These are phyloP conservation scores for Zeus faber DNA, from an alignment of 2,113 vertebrate species.

Conservation along the genomic window DNA sequence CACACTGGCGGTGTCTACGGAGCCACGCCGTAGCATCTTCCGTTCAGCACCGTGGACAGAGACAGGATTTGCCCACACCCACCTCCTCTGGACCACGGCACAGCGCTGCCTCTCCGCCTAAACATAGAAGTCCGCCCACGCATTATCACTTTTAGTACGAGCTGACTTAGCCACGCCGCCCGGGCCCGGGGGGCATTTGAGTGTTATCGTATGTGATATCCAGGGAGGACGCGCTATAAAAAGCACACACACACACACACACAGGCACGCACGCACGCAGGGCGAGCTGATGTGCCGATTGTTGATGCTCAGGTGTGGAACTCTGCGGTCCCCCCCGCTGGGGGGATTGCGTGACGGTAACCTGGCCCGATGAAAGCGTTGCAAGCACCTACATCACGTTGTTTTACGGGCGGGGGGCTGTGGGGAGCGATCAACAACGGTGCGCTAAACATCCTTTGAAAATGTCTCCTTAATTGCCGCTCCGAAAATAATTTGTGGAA, in stretches of 20 bases:
- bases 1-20: not conserved
- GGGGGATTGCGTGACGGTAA: conserved; percentile 12
- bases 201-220: conserved; percentile 38
- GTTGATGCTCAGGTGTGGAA: conserved; percentile 42
- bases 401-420: not conserved
- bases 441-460: conserved; percentile 16
- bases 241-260: no score
- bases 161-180: conserved; percentile 22
- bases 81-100: conserved; percentile 27
- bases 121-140: conserved; percentile 39
- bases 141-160: conserved; percentile 36
- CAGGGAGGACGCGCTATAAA: no score
- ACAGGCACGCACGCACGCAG: no score
- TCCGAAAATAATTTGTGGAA: conserved; percentile 41
- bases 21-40: conserved; percentile 17
- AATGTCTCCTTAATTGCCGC: conserved; percentile 29
- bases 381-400: conserved; percentile 4
- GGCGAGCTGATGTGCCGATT: conserved; percentile 31
- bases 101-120: not conserved
- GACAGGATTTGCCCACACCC: conserved; percentile 51
- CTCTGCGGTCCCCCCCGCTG: conserved; percentile 13
- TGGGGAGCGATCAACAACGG: conserved; percentile 8
- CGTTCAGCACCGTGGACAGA: conserved; percentile 59
- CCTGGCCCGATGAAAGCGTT: conserved; percentile 27
- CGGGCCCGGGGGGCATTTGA: conserved; percentile 34